phyloP scores from a whole-genome alignment of 30 jellyfish, hydroid and myxozoan species.

The Hydra vulgaris region DNA sequence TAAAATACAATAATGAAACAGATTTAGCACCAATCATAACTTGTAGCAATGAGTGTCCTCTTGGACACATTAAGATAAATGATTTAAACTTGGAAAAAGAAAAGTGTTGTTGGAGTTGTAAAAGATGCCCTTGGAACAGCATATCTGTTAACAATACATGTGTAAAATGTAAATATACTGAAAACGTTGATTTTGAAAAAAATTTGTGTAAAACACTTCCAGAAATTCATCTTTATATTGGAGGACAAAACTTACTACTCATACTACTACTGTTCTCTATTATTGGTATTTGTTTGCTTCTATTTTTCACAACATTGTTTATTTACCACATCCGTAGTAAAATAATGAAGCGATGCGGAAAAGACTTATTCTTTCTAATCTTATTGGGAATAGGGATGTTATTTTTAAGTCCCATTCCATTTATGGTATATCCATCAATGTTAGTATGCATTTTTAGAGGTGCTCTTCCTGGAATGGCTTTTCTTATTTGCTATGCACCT shows the following conservation, averaged over 20 bases:
- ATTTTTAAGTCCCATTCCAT: constrained; percentile 40
- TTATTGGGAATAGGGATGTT: constrained; percentile 49
- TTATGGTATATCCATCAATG: constrained; percentile 34
- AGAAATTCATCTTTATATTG: background rate
- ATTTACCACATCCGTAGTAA: constrained; percentile 31
- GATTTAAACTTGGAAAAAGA: constrained; percentile 19
- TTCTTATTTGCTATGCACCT: constrained; percentile 55
- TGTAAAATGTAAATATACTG: constrained; percentile 31
- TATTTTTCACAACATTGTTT: constrained; percentile 36
- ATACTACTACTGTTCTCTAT: constrained; percentile 29
- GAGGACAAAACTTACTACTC: constrained; percentile 4
- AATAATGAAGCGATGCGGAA: constrained; percentile 68
- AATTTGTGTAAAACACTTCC: constrained; percentile 35
- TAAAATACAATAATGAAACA: constrained; percentile 3
- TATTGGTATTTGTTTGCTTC: constrained; percentile 40
- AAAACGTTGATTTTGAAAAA: constrained; percentile 25
- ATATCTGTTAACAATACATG: constrained; percentile 40
- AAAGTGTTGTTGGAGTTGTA: constrained; percentile 85
- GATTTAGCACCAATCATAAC: constrained; percentile 22
- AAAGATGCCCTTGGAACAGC: constrained; percentile 27
- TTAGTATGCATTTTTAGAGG: constrained; percentile 44
- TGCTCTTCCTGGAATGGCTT: constrained; percentile 54
- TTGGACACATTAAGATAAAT: constrained; percentile 21
- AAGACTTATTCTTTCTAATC: constrained; percentile 63
- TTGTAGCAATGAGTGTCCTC: constrained; percentile 51